A percentile compares a stretch with the other conserved stretches of the same genome.
Evolutionary conservation across 2,113 vertebrate species (phyloP).

Genomic region (Boulengerochromis microlepis): DNA sequence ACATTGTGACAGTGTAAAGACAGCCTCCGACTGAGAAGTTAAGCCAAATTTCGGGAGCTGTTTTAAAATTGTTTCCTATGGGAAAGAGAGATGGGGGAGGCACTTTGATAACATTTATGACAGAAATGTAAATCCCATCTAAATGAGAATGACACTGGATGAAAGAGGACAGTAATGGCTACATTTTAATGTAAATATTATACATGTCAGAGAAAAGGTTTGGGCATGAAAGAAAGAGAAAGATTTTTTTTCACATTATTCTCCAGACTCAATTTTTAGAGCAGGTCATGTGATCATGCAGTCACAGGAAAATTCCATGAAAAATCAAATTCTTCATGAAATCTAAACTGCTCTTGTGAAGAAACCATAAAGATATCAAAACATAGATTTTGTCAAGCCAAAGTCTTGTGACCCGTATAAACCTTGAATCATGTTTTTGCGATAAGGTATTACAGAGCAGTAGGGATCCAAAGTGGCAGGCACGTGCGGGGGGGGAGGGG

Average conservation of each 20-base stretch:
- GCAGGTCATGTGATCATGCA: not conserved
- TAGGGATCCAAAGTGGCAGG: not conserved
- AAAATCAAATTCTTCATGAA: not conserved
- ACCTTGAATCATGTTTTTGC: not conserved
- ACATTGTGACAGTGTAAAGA: rapidly evolving
- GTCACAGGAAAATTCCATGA: not conserved
- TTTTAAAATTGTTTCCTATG: not conserved
- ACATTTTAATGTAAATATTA: not conserved
- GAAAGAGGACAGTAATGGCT: not conserved
- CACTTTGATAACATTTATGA: not conserved
- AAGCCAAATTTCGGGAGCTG: not conserved
- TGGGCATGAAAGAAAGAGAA: not conserved
- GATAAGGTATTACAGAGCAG: not conserved
- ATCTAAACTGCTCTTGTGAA: not conserved
- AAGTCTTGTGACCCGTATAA: not conserved
- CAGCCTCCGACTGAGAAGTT: not conserved
- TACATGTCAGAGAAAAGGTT: not conserved
- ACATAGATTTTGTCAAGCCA: not conserved
- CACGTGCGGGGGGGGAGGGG: too few relatives aligned
- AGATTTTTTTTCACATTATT: not conserved
- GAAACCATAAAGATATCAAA: not conserved
- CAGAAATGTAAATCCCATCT: not conserved
- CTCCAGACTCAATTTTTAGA: not conserved
- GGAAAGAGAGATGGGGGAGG: not conserved
- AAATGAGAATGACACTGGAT: not conserved